These are phyloP conservation scores for Bos indicus DNA, from an alignment of 2,113 vertebrate genomes.

Conservation along the genomic window DNA sequence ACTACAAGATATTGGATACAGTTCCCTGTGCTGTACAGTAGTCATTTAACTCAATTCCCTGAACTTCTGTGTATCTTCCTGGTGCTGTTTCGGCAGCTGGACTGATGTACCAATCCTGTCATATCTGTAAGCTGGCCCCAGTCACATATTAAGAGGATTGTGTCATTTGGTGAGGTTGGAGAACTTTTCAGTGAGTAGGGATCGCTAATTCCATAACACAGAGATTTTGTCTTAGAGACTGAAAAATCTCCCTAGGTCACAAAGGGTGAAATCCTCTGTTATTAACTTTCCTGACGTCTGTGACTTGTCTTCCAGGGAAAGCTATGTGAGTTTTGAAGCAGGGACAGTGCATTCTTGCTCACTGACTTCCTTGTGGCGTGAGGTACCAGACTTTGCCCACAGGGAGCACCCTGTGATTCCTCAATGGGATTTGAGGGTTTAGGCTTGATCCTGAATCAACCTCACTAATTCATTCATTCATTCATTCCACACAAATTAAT, in stretches of 20 bases:
- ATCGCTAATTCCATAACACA: neutral
- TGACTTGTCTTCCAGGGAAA: neutral
- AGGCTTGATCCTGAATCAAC: neutral
- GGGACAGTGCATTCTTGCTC: neutral
- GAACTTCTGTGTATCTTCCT: neutral
- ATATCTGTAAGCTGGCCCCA: neutral
- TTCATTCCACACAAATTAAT: neutral
- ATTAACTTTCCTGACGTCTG: neutral
- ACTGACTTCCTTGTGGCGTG: neutral
- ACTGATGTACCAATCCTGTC: neutral
- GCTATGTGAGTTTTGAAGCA: neutral
- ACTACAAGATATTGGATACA: neutral
- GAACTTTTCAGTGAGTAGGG: neutral
- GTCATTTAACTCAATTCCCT: neutral
- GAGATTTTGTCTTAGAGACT: neutral
- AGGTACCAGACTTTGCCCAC: neutral
- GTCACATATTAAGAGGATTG: neutral
- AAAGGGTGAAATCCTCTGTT: neutral
- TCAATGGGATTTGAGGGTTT: neutral
- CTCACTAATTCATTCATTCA: neutral
- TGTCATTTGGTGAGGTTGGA: neutral
- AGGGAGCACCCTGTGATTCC: neutral
- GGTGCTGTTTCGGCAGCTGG: neutral
- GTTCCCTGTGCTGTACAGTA: neutral
- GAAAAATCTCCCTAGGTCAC: neutral